These are phyloP conservation scores for Ciconia maguari DNA, from an alignment of 2,113 vertebrate species.

Conservation along the genomic window DNA sequence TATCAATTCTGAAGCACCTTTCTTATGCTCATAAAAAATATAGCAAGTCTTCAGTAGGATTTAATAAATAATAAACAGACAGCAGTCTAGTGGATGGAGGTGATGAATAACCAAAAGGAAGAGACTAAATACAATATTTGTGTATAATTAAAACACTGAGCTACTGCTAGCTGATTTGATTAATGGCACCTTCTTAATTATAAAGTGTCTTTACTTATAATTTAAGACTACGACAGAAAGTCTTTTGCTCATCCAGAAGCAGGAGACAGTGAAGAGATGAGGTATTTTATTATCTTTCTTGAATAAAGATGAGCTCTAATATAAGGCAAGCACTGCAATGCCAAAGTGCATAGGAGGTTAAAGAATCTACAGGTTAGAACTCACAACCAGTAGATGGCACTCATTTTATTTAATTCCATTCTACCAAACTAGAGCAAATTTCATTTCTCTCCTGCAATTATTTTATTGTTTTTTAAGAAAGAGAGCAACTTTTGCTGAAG, in stretches of 20 bases:
- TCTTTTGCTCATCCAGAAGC: conserved; percentile 47
- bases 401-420: conserved; percentile 56
- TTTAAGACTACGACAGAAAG: conserved; percentile 37
- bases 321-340: neutral
- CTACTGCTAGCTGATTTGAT: conserved; percentile 65
- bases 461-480: neutral
- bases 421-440: neutral
- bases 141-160: conserved; percentile 60
- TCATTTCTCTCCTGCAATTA: neutral
- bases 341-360: conserved; percentile 22
- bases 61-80: conserved; percentile 70
- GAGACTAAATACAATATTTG: conserved; percentile 66
- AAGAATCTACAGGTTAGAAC: neutral
- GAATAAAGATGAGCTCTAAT: conserved; percentile 58
- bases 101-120: conserved; percentile 68
- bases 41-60: conserved; percentile 37
- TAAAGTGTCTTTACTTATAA: conserved; percentile 64
- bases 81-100: conserved; percentile 49
- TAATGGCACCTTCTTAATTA: conserved; percentile 67
- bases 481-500: neutral
- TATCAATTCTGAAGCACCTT: conserved; percentile 61
- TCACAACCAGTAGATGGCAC: conserved; percentile 64
- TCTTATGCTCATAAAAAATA: conserved; percentile 60
- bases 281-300: conserved; percentile 50
- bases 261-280: conserved; percentile 39